Percentiles rank a stretch among this genome's conserved stretches.
phyloP scores from a whole-genome alignment of 2,797 vertebrate species.

The Manis pentadactyla region DNA sequence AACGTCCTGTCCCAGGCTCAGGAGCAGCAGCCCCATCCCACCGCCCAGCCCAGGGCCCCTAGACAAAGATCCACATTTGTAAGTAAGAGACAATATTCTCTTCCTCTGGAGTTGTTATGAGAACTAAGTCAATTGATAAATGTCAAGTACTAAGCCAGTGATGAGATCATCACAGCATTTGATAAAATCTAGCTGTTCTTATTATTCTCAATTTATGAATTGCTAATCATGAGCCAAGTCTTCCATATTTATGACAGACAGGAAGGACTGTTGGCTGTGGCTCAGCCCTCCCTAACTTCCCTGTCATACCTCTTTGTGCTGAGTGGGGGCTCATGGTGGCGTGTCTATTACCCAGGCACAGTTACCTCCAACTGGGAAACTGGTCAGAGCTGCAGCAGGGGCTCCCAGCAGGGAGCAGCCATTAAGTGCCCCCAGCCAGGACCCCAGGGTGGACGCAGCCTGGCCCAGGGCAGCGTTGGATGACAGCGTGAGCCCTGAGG shows the following conservation, averaged over 20 bases:
- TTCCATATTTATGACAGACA: neutral
- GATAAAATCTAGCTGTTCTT: neutral
- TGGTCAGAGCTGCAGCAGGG: fast-evolving
- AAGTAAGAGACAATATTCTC: neutral
- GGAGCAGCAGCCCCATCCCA: fast-evolving
- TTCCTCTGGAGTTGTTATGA: neutral
- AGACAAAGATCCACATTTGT: neutral
- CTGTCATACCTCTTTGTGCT: neutral
- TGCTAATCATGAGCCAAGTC: neutral
- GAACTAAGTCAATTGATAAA: neutral
- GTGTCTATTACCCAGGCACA: neutral
- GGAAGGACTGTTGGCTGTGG: neutral
- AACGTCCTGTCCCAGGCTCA: neutral
- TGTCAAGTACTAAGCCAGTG: neutral
- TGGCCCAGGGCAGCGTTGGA: neutral
- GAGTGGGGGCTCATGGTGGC: neutral
- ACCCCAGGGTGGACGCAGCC: neutral
- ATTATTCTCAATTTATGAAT: neutral
- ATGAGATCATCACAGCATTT: neutral
- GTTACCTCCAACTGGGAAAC: neutral
- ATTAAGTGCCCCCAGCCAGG: neutral
- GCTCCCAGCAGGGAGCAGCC: neutral
- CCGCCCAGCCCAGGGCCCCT: neutral
- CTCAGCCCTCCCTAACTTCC: neutral
- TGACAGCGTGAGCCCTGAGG: neutral